Conservation (phyloP, 2,888 invertebrate genomes). For the Corbicula japonica region DNA sequence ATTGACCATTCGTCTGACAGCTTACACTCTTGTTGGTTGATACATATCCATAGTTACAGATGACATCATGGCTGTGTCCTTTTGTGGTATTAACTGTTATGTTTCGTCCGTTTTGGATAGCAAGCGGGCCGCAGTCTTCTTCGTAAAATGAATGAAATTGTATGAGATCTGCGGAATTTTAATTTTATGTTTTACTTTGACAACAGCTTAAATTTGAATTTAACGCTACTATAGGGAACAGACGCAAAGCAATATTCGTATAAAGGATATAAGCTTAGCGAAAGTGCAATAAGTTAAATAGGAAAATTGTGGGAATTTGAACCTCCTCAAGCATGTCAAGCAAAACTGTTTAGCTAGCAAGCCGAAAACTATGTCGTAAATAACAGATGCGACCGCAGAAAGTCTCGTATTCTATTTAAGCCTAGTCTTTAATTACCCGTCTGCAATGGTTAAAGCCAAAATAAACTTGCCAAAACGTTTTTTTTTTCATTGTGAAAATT, state of each 20-base stretch:
- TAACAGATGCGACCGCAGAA: too few species aligned
- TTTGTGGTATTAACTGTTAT: conserved; percentile 5
- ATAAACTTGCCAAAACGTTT: too few species aligned
- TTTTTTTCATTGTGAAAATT: too few species aligned
- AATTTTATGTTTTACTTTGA: not conserved
- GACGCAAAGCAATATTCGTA: not conserved
- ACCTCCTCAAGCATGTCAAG: too few species aligned
- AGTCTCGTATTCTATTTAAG: too few species aligned
- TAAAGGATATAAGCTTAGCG: not conserved
- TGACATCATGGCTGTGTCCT: not conserved
- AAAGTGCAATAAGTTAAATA: too few species aligned
- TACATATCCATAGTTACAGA: not conserved
- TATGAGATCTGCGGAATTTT: not conserved
- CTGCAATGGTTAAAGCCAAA: too few species aligned
- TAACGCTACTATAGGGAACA: not conserved
- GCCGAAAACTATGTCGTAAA: too few species aligned
- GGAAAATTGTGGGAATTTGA: too few species aligned
- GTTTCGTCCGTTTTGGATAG: not conserved
- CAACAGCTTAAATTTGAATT: not conserved
- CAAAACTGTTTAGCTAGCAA: too few species aligned
- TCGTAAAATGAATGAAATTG: not conserved
- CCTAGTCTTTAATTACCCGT: too few species aligned
- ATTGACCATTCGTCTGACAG: not conserved
- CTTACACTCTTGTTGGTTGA: not conserved
- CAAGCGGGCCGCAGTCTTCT: conserved; percentile 4